These are phyloP conservation scores for Apamea crenata DNA, from an alignment of 2,888 invertebrate genomes.

Conservation along the genomic window DNA sequence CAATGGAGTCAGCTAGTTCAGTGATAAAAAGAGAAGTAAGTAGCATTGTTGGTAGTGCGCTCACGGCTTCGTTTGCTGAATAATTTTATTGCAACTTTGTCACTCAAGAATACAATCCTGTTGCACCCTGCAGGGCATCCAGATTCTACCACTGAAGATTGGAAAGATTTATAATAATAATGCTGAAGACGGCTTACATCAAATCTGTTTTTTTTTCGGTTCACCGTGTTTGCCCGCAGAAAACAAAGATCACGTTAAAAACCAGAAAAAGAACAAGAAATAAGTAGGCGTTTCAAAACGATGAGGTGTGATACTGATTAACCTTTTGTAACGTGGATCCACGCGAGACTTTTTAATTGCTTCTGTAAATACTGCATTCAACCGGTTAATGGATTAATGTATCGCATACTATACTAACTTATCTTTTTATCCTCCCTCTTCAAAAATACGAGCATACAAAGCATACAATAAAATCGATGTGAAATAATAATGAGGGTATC, in stretches of 20 bases:
- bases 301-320: not conserved
- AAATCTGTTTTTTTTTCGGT: not conserved
- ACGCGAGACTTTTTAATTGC: too few relatives aligned
- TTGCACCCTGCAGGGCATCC: too few relatives aligned
- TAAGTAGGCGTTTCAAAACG: not conserved
- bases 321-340: too few relatives aligned
- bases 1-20: not conserved
- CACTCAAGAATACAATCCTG: not conserved
- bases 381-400: not conserved
- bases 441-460: not conserved
- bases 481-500: slow-evolving; percentile 59
- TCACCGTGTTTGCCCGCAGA: not conserved
- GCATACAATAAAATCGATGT: slow-evolving; percentile 50
- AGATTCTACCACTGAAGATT: not conserved
- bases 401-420: not conserved
- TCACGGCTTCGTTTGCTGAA: not conserved
- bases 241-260: not conserved
- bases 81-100: too few relatives aligned
- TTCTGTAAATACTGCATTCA: too few relatives aligned
- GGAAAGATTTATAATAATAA: not conserved
- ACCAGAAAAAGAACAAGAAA: not conserved
- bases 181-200: too few relatives aligned
- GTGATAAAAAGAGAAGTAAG: not conserved
- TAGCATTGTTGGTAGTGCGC: not conserved
- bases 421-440: not conserved